Evolutionary conservation across 1,140 invertebrate genomes (phyloP).

Genomic region (Triops cancriformis): DNA sequence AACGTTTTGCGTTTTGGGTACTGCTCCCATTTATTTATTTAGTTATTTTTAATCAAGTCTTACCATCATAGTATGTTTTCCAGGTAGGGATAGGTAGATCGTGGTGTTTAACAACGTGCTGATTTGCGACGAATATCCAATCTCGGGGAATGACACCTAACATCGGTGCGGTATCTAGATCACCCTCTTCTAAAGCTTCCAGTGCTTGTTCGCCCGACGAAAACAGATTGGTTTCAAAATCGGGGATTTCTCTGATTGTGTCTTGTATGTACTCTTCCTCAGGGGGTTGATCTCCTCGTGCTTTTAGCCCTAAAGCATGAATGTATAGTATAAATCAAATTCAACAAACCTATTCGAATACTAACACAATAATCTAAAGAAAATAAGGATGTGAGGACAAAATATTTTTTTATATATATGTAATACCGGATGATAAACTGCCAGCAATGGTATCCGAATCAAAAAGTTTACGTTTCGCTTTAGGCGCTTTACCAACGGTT

Average conservation of each 20-base stretch:
- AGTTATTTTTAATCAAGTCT: background rate
- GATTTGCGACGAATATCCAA: conserved; percentile 27
- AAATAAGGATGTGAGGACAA: background rate
- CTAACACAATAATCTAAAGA: too few relatives aligned
- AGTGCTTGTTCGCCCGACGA: background rate
- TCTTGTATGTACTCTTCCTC: background rate
- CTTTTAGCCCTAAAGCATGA: background rate
- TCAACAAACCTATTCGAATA: too few relatives aligned
- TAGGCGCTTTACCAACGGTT: background rate
- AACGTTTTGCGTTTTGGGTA: too few relatives aligned
- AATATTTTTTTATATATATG: background rate
- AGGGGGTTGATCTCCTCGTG: background rate
- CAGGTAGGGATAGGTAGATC: background rate
- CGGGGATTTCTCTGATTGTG: background rate
- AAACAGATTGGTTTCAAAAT: background rate
- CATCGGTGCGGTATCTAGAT: background rate
- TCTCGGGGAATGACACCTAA: conserved; percentile 20
- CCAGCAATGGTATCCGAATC: background rate
- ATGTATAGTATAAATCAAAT: too few relatives aligned
- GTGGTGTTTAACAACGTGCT: background rate
- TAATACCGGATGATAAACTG: background rate
- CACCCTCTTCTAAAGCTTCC: background rate
- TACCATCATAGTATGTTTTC: conserved; percentile 26
- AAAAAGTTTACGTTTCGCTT: background rate
- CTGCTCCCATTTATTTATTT: background rate